Evolutionary conservation across 2,797 vertebrate species (phyloP), one percentile per base, ranked within the genome.

Genomic region (Pachyuromys duprasi): DNA sequence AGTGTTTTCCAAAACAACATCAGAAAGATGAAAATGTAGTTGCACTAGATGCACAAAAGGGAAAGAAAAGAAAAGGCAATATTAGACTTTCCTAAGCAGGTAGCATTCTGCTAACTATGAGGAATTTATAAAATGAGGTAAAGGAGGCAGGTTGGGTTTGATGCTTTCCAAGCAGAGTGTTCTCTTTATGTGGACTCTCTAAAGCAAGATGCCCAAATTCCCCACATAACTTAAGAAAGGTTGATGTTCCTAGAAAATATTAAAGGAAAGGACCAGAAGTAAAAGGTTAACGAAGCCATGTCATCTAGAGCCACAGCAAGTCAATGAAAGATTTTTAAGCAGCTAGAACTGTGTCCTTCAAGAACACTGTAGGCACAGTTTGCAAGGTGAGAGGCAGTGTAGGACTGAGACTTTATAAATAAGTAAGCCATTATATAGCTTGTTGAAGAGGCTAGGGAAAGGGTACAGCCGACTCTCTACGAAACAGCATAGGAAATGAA

Each of bases 71-170:
- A 69, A 69, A 80, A 63, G 14, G 69, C 13, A 45, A 14, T 74
- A 17, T 72, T 17, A 90, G 53, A 82, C 31, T 4, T 90, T 5
- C 24, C 9, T 70, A 63, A 49, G 36, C 22, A 57, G 79, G 55
- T 63, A 36, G 39, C n/a, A 42, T 80, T 95, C 94, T 93, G 67
- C 26, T 57, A 20, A 81, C 2, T 62, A 55, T 39, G 26, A 86
- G 67, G 79, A 86, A 86, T 86, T 81, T 91, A 24, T 70, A 91
- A 91, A 89, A 70, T 74, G 39, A 72, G 49, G 63, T 60, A 15
- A 80, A 76, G 53, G 26, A 63, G 65, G 14, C 78, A 12, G 2
- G 45, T 20, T 42, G 72, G 45, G 11, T n/a, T 63, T 45, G 63
- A 55, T 74, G 20, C 76, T 90, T 74, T 67, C 80, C 69, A 67